Evolutionary conservation across 2,888 invertebrate genomes (phyloP), one percentile per base, ranked within the genome.

Genomic region (Crepidodera aurea): DNA sequence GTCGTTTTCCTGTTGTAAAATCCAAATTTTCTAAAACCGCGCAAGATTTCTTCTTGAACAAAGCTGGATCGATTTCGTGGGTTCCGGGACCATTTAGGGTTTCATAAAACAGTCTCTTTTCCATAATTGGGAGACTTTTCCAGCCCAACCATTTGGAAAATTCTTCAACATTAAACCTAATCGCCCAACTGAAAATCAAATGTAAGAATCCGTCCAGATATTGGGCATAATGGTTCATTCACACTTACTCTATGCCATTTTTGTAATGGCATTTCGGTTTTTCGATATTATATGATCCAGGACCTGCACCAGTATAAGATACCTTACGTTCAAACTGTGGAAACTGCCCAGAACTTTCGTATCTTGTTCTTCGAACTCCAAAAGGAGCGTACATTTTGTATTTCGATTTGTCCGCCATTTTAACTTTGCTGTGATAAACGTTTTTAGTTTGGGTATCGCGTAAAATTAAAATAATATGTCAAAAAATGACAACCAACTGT

Each of bases 121-220:
- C 8, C 19, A 74, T 42, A 13, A 73, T 42, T 5, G 65, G 13
- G 8, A 67, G 62, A 37, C 71, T 73, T 46, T 66, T 64, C 48
- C 56, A 71, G 3, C 71, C 72, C 16, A 73, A 48, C 65, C 62
- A 69, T 62, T 69, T 69, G 5, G 74, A 74, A 39, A 66, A 72
- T 27, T 68, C 65, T 58, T 74, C 73, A 4, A 63, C 13, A 55
- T 73, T 71, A 8, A 66, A 5, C 61, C 73, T 71, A 1, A 44
- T 22, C 22, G 66, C 66, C 74, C 74, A 74, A 40, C 72, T 72
- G 32, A 57, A 69, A 67, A 22, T 40, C 12, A 34, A 39, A 16
- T n/a, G n/a, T n/a, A n/a, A n/a, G n/a, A n/a, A n/a, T n/a, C n/a
- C n/a, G n/a, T n/a, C n/a, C n/a, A n/a, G n/a, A 34, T 34, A 34